These are phyloP conservation scores for Cyclophora punctaria DNA, from an alignment of 2,888 invertebrate species.

Conservation along the genomic window DNA sequence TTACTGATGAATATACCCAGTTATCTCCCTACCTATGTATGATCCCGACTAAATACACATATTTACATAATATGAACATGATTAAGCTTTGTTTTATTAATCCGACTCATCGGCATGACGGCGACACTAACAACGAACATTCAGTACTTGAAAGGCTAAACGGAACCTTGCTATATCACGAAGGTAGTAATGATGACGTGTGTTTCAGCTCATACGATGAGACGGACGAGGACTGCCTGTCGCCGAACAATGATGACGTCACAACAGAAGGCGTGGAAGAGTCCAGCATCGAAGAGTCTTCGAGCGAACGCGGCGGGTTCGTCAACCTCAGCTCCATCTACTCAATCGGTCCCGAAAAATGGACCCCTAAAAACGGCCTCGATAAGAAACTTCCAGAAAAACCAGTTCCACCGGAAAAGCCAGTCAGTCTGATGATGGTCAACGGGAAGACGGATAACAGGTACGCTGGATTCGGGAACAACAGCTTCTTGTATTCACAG, in stretches of 20 bases:
- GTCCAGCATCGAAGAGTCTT: constrained; percentile 63
- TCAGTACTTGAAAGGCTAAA: constrained; percentile 55
- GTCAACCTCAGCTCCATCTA: constrained; percentile 69
- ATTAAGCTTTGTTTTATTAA: constrained; percentile 60
- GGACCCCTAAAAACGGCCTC: constrained; percentile 45
- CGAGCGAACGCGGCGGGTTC: constrained; percentile 54
- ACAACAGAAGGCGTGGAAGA: constrained; percentile 65
- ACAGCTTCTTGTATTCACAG: constrained; percentile 67
- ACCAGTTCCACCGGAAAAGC: constrained; percentile 66
- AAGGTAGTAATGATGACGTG: constrained; percentile 1
- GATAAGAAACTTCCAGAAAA: constrained; percentile 56
- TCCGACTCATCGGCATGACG: constrained; percentile 52
- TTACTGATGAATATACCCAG: constrained; percentile 62
- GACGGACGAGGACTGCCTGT: constrained; percentile 79
- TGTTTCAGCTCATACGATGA: constrained; percentile 81
- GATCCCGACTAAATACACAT: constrained; percentile 21
- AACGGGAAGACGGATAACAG: constrained; percentile 64
- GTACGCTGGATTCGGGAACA: constrained; percentile 58
- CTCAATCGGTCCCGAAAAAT: constrained; percentile 52
- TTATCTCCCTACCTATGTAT: constrained; percentile 24
- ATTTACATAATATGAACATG: constrained; percentile 22
- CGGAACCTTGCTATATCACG: not conserved
- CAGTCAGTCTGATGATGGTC: constrained; percentile 66
- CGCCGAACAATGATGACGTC: constrained; percentile 79
- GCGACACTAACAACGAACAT: constrained; percentile 63